phyloP scores from a whole-genome alignment of 2,888 invertebrate genomes.

The Blera fallax region DNA sequence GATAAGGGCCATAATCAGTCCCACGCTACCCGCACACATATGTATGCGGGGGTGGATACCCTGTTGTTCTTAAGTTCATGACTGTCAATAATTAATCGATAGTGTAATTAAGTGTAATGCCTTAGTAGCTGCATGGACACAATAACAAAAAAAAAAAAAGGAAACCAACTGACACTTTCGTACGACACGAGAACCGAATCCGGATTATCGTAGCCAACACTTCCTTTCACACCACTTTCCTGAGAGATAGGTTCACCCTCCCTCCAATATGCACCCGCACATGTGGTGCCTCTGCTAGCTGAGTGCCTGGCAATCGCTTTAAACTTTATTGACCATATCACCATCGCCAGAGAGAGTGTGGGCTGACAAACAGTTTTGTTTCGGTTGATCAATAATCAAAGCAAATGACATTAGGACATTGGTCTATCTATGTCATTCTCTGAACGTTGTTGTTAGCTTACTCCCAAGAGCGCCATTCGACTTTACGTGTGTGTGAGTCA shows the following conservation, averaged over 20 bases:
- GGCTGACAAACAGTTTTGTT: conserved; percentile 8
- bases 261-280: neutral
- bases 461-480: neutral
- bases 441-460: neutral
- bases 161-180: neutral
- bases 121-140: conserved; percentile 14
- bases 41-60: neutral
- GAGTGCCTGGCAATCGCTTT: neutral
- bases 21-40: neutral
- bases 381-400: conserved; percentile 57
- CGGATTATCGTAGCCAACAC: neutral
- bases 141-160: neutral
- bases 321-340: conserved; percentile 20
- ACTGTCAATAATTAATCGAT: conserved; percentile 47
- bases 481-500: neutral
- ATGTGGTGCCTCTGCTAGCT: neutral
- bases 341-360: neutral
- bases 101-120: conserved; percentile 58
- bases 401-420: conserved; percentile 37
- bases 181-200: neutral
- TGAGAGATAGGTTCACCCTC: neutral
- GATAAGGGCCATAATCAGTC: conserved; percentile 11
- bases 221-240: neutral
- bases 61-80: conserved; percentile 3
- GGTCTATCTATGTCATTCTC: neutral